These are phyloP conservation scores for Pogonomyrmex barbatus DNA, from an alignment of 1,140 invertebrate genomes.

Conservation along the genomic window DNA sequence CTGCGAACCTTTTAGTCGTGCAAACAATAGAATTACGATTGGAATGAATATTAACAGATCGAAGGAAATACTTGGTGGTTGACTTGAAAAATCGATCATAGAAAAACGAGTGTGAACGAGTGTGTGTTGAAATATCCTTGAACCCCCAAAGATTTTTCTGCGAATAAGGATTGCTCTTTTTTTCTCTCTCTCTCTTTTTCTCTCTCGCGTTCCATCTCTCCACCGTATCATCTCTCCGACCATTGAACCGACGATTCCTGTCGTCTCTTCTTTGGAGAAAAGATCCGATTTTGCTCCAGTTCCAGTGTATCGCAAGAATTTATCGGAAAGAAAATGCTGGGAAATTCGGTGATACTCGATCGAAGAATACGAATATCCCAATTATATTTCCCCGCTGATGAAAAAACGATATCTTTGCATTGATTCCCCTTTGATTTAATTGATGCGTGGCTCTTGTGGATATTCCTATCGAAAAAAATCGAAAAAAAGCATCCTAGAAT, in stretches of 20 bases:
- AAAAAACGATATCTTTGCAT: conserved; percentile 1
- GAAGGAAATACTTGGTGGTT: conserved; percentile 27
- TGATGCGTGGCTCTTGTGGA: neutral
- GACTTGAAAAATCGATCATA: conserved; percentile 30
- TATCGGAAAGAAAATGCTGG: conserved; percentile 31
- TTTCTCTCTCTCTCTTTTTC: neutral
- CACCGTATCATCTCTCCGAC: conserved; percentile 32
- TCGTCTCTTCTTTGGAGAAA: conserved; percentile 15
- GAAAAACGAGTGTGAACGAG: neutral
- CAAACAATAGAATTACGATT: conserved; percentile 60
- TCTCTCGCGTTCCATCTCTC: neutral
- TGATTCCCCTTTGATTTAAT: neutral
- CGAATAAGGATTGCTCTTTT: conserved; percentile 29
- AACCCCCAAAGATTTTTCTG: conserved; percentile 49
- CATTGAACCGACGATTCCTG: conserved; percentile 26
- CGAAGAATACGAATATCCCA: conserved; percentile 15
- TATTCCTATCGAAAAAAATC: neutral
- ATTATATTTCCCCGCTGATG: conserved; percentile 13
- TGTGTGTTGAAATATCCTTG: conserved; percentile 37
- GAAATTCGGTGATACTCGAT: neutral
- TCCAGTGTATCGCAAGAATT: conserved; percentile 34
- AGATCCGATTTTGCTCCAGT: conserved; percentile 63
- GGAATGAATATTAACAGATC: conserved; percentile 55
- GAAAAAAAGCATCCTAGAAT: neutral
- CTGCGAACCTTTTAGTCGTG: neutral